These are phyloP conservation scores for Sebastes oblongus DNA, from an alignment of 2,797 vertebrate genomes.

Conservation along the genomic window DNA sequence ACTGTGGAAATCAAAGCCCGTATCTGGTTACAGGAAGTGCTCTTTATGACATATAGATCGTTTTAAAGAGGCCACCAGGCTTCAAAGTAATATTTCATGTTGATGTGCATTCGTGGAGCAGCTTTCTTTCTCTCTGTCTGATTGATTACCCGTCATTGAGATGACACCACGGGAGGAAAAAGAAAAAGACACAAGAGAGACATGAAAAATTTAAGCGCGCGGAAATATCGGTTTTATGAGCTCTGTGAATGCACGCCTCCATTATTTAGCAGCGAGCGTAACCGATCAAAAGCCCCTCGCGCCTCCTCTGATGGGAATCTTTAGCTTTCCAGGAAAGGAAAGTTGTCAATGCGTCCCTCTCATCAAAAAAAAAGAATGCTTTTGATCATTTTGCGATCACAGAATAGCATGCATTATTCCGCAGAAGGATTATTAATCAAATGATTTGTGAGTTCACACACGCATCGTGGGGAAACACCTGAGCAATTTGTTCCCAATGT, in stretches of 20 bases:
- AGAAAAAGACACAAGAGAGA: not conserved
- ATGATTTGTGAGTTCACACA: slow-evolving; percentile 39
- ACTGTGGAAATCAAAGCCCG: slow-evolving; percentile 45
- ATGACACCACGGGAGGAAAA: not conserved
- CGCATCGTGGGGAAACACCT: not conserved
- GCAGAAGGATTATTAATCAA: slow-evolving; percentile 63
- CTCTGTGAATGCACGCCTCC: slow-evolving; percentile 34
- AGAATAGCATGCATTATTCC: slow-evolving; percentile 62
- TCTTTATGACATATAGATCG: not conserved
- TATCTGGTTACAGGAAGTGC: slow-evolving; percentile 1
- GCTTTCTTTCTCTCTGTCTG: not conserved
- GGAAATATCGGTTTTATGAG: slow-evolving; percentile 20
- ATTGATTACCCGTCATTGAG: not conserved
- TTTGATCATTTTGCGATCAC: slow-evolving; percentile 68
- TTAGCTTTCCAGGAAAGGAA: slow-evolving; percentile 36
- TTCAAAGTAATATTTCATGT: not conserved
- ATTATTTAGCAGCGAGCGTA: slow-evolving; percentile 63
- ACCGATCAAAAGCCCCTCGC: slow-evolving; percentile 59
- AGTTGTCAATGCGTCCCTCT: slow-evolving; percentile 45
- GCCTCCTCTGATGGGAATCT: slow-evolving; percentile 34
- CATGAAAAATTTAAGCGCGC: slow-evolving; percentile 2
- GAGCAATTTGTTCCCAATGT: not conserved
- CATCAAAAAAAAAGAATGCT: slow-evolving; percentile 26
- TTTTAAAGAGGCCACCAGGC: not conserved
- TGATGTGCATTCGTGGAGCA: not conserved